These are phyloP conservation scores for Notocelia uddmanniana DNA, from an alignment of 2,888 invertebrate species.

Conservation along the genomic window DNA sequence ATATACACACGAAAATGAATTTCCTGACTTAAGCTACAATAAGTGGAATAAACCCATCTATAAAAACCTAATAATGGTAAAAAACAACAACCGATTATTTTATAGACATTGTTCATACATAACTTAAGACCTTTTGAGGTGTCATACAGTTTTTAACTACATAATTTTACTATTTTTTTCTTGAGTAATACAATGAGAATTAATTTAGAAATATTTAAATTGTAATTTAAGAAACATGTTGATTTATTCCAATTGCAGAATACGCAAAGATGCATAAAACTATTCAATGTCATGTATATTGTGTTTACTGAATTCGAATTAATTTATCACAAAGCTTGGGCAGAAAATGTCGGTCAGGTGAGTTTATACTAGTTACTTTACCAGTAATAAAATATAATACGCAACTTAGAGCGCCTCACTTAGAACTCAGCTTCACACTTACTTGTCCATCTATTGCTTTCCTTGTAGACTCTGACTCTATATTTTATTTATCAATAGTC, in stretches of 20 bases:
- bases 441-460: neutral
- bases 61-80: no score
- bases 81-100: no score
- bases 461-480: neutral
- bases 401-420: neutral
- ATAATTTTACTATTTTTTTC: neutral
- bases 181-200: neutral
- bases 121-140: no score
- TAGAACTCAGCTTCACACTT: neutral
- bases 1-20: no score
- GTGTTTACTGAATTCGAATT: constrained; percentile 94
- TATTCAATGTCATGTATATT: constrained; percentile 91
- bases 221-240: neutral
- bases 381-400: neutral
- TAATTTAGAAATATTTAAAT: neutral
- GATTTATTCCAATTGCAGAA: constrained; percentile 79
- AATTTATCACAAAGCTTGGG: constrained; percentile 93
- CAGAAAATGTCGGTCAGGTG: constrained; percentile 90
- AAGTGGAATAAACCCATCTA: no score
- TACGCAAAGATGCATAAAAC: constrained; percentile 90
- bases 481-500: neutral
- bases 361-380: neutral
- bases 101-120: no score
- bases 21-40: no score
- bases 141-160: no score